A percentile compares a stretch with the other conserved stretches of the same genome.
These are phyloP conservation scores for Lycaena phlaeas DNA, from an alignment of 2,888 invertebrate genomes.

Conservation along the genomic window DNA sequence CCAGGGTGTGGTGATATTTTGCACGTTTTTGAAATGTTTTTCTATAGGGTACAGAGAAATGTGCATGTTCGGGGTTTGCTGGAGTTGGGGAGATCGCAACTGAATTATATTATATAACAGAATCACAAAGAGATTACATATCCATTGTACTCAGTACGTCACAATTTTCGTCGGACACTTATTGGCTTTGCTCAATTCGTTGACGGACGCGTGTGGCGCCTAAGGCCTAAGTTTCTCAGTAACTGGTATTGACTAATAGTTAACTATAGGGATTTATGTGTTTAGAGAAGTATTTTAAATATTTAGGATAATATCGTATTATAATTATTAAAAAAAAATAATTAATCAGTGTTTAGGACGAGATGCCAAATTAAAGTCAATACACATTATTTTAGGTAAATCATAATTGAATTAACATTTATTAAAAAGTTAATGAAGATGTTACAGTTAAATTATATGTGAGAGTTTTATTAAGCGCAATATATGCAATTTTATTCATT, in stretches of 20 bases:
- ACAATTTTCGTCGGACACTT: slow-evolving; percentile 40
- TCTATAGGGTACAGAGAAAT: slow-evolving; percentile 56
- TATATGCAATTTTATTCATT: slow-evolving; percentile 70
- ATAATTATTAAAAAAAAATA: slow-evolving; percentile 50
- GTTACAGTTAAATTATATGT: slow-evolving; percentile 73
- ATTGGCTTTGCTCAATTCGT: slow-evolving; percentile 41
- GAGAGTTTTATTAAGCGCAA: slow-evolving; percentile 72
- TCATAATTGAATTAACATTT: slow-evolving; percentile 67
- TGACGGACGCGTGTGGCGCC: slow-evolving; percentile 57
- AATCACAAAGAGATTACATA: slow-evolving; percentile 52
- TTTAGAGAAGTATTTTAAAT: slow-evolving; percentile 73
- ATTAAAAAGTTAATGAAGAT: slow-evolving; percentile 69
- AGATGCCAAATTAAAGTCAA: slow-evolving; percentile 80
- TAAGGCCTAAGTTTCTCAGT: slow-evolving; percentile 63
- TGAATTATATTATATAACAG: slow-evolving; percentile 30
- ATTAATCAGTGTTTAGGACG: slow-evolving; percentile 71
- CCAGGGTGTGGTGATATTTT: slow-evolving; percentile 74
- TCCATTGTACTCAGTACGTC: slow-evolving; percentile 58
- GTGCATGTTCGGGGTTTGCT: slow-evolving; percentile 50
- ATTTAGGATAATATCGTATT: slow-evolving; percentile 65
- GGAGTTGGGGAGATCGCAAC: slow-evolving; percentile 46
- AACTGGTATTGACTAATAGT: slow-evolving; percentile 68
- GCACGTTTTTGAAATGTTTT: slow-evolving; percentile 73
- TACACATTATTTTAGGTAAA: slow-evolving; percentile 76
- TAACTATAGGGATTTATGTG: slow-evolving; percentile 71